Evolutionary conservation across 2,113 vertebrate genomes (phyloP), one percentile per base, ranked within the genome.

Genomic region (Noctilio leporinus): DNA sequence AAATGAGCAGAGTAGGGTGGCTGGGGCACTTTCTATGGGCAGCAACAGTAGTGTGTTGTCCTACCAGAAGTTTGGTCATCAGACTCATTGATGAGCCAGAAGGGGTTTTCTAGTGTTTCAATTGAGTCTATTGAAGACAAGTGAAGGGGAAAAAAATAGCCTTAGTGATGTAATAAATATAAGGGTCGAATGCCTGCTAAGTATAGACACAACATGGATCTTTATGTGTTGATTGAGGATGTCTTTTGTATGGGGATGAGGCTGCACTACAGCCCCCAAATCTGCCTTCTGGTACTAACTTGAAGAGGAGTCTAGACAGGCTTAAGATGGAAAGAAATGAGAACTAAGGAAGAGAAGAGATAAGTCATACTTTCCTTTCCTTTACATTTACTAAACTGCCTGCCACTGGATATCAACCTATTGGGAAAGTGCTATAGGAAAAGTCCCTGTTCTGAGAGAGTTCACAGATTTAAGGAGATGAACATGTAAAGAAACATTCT

Each of bases 11-110:
- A 72, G 4, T 5, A 11, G 57, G 2, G 22, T 75, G 62, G 51
- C 86, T 49, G 38, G 82, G 55, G 80, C 8, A 7, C 28, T 85
- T 88, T 90, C 76, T 92, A 24, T 53, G 30, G 24, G 20, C 76
- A 81, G 24, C 87, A 94, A 97, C 95, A 97, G 84, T 85, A 77
- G 87, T n/a, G 33, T 89, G 72, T 96, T 97, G 89, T 97, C 43
- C 65, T 51, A 49, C 64, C 4, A 82, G 35, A 91, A 72, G 55
- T 86, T 92, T 92, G 64, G 82, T 38, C 81, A 70, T 92, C 47
- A 2, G 38, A 85, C 17, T n/a, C 49, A 88, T 33, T 80, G 85
- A 85, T 72, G 40, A 51, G n/a, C 70, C 92, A 84, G 28, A 94
- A 88, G 69, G 40, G 43, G 30, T 38, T 90, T 95, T 83, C 82